These are phyloP conservation scores for Lepidochitona cinerea DNA, from an alignment of 2,888 invertebrate genomes.

Conservation along the genomic window DNA sequence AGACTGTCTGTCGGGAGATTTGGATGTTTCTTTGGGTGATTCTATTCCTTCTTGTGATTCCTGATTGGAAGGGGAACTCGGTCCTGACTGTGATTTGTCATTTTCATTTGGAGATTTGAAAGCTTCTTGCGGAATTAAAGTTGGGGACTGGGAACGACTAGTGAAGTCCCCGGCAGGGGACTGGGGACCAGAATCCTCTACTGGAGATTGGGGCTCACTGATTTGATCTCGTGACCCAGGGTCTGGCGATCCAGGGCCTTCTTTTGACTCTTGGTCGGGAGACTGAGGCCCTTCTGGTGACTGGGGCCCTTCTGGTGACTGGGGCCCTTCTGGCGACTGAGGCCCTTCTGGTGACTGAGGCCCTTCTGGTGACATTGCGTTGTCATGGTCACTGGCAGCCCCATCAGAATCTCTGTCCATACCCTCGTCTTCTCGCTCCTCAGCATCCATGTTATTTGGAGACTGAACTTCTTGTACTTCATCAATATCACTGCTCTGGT, in stretches of 20 bases:
- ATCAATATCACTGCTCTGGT: background rate
- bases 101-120: background rate
- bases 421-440: background rate
- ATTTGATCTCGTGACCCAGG: constrained; percentile 14
- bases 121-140: background rate
- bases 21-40: constrained; percentile 22
- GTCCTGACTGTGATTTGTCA: background rate
- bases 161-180: constrained; percentile 4
- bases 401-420: background rate
- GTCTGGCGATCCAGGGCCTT: constrained; percentile 9
- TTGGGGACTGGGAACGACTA: background rate
- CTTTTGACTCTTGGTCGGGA: background rate
- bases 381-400: background rate
- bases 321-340: background rate
- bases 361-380: background rate
- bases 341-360: background rate
- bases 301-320: background rate
- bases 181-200: background rate
- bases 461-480: too few species aligned
- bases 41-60: background rate
- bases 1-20: background rate
- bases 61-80: background rate
- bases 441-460: background rate
- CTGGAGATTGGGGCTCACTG: background rate
- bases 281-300: background rate